Base-by-base conservation (phyloP, 2,797 vertebrate genomes). In the Miichthys miiuy region DNA sequence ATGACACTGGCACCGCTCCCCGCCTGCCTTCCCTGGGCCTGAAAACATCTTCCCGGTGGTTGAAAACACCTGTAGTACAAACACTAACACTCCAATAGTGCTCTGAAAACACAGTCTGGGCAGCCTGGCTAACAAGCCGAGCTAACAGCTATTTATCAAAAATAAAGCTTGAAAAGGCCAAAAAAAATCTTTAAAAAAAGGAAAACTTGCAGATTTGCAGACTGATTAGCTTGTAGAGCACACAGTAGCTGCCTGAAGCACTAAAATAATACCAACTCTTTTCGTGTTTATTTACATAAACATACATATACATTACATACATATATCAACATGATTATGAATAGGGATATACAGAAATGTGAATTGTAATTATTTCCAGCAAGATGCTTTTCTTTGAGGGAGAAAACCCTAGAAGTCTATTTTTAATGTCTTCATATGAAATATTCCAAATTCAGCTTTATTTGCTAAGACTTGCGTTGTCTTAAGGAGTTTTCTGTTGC, bases 251-350 rank as follows among this genome's bases (percentile, higher is more conserved):
- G 84, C 91, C 88, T n/a, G 66, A 64, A 83, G 83, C 82, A 51
- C 57, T 87, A 60, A 83, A 92, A 79, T 64, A 75, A 88, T 84
- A 84, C 74, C 84, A 90, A 70, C 77, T 79, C 77, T 56, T 72
- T 87, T 92, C 81, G 84, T 83, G 83, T 87, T 88, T 79, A 80
- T 89, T 86, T 81, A 86, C 75, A 72, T 87, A 47, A 27, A 27
- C 27, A 27, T 27, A 27, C 27, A 27, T 27, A 27, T 4, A 27
- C 27, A 27, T 27, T 27, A 27, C 27, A 27, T 81, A 86, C 75
- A 72, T 87, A 47, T 56, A 84, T 79, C 68, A 84, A 27, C 77
- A 78, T 84, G 72, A 86, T 85, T 83, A 79, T 30, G 6, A 60
- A 72, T 34, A 68, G 52, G 23, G n/a, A 76, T 70, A n/a, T 58